Conservation (phyloP, 2,113 vertebrate genomes). For the Bubalus kerabau region DNA sequence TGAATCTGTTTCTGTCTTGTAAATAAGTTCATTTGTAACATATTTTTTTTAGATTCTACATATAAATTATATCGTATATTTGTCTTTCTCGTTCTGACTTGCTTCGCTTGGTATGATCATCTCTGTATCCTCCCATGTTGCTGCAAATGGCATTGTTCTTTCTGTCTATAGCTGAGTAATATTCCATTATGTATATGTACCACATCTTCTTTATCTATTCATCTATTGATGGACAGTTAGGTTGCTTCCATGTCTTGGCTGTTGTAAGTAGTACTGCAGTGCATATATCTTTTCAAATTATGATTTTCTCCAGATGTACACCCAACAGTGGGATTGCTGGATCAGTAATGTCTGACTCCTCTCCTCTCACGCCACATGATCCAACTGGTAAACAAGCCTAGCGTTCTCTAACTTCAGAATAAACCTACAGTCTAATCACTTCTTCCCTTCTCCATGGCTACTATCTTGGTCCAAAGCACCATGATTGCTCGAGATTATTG, state of each 20-base stretch:
- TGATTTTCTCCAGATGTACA: not conserved
- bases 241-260: not conserved
- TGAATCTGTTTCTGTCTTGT: not conserved
- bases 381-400: not conserved
- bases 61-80: fast-evolving
- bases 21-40: not conserved
- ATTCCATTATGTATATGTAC: fast-evolving
- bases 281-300: not conserved
- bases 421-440: not conserved
- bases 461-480: not conserved
- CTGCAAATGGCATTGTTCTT: not conserved
- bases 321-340: not conserved
- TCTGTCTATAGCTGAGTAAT: not conserved
- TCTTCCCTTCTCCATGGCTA: not conserved
- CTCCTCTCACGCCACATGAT: not conserved
- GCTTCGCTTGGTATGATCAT: fast-evolving
- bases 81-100: not conserved
- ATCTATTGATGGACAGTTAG: not conserved
- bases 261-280: not conserved
- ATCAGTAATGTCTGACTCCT: not conserved
- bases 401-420: not conserved
- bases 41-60: not conserved
- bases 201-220: not conserved
- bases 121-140: fast-evolving
- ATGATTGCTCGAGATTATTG: not conserved